These are phyloP conservation scores for Venusia cambrica DNA, from an alignment of 2,888 invertebrate species.

Conservation along the genomic window DNA sequence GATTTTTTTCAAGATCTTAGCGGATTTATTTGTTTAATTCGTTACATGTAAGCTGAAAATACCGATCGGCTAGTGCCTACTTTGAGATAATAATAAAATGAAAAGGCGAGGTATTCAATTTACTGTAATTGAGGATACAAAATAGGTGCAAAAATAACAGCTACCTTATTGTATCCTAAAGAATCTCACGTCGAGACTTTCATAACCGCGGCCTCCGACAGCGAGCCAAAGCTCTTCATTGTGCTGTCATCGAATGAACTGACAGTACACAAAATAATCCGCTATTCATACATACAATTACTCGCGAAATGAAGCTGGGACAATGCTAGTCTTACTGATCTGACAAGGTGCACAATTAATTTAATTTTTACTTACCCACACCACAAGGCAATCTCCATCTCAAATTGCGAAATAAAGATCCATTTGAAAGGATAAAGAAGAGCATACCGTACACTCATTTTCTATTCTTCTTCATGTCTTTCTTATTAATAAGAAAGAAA, in stretches of 20 bases:
- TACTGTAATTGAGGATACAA: slow-evolving; percentile 13
- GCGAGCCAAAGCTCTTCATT: slow-evolving; percentile 64
- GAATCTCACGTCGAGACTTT: slow-evolving; percentile 48
- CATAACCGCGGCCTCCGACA: slow-evolving; percentile 53
- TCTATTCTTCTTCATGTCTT: too few species aligned
- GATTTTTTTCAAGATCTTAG: too few species aligned
- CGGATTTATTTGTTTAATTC: too few species aligned
- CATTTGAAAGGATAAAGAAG: too few species aligned
- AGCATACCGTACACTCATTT: too few species aligned
- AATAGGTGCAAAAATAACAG: slow-evolving; percentile 21
- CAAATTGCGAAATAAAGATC: too few species aligned
- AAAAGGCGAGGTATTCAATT: slow-evolving; percentile 7
- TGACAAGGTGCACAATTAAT: slow-evolving; percentile 53
- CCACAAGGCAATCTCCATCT: slow-evolving; percentile 26
- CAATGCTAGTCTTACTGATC: slow-evolving; percentile 53
- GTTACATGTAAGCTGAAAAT: too few species aligned
- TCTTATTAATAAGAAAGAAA: too few species aligned
- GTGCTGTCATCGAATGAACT: slow-evolving; percentile 73
- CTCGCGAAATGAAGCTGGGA: slow-evolving; percentile 58
- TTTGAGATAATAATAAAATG: not conserved
- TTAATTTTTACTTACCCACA: slow-evolving; percentile 49
- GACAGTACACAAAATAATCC: slow-evolving; percentile 76
- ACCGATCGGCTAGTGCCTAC: too few species aligned
- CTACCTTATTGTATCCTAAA: slow-evolving; percentile 25
- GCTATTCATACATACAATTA: slow-evolving; percentile 69